phyloP scores from a whole-genome alignment of 2,113 vertebrate genomes.

The Peucedramus taeniatus region DNA sequence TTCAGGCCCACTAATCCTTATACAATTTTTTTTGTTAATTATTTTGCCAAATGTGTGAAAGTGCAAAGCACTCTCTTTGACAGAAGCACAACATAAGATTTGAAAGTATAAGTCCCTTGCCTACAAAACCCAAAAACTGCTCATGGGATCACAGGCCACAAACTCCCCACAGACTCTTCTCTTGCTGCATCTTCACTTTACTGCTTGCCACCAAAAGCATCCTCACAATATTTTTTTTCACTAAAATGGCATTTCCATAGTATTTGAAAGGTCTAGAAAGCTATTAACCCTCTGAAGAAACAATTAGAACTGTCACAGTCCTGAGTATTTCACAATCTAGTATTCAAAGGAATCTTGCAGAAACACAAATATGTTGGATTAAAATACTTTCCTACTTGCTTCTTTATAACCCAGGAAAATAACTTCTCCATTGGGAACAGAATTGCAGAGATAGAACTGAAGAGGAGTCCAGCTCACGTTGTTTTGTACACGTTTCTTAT shows the following conservation, averaged over 20 bases:
- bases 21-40: background rate
- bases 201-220: background rate
- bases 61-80: background rate
- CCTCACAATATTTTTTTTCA: background rate
- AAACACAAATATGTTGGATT: background rate
- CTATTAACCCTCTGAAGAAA: background rate
- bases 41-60: background rate
- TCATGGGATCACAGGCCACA: fast-evolving
- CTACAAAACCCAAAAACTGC: background rate
- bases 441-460: background rate
- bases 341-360: background rate
- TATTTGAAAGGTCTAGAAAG: background rate
- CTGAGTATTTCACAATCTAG: background rate
- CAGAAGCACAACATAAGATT: background rate
- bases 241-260: background rate
- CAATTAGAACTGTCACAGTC: background rate
- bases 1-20: background rate
- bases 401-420: background rate
- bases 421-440: background rate
- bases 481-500: background rate
- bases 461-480: background rate
- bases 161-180: background rate
- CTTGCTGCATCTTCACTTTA: background rate
- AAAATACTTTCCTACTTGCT: background rate
- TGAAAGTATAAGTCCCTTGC: background rate